Conservation (phyloP, 2,888 invertebrate species). For the Drosophila austrosaltans region DNA sequence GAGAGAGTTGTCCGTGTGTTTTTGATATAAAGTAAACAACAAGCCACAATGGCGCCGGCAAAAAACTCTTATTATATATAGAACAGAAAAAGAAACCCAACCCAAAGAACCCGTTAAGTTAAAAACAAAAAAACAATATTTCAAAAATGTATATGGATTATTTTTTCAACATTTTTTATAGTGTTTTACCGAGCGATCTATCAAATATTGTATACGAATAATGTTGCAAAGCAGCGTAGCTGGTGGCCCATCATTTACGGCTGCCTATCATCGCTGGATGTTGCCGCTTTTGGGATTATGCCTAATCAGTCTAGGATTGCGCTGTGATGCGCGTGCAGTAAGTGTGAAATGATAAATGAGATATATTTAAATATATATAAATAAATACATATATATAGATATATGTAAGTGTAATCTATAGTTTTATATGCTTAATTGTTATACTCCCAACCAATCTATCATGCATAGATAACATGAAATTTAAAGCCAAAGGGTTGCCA, state of each 20-base stretch:
- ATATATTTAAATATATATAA: too few relatives aligned
- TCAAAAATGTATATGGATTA: constrained; percentile 4
- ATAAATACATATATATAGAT: too few relatives aligned
- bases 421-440: too few relatives aligned
- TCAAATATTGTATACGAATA: constrained; percentile 11
- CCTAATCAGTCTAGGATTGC: constrained; percentile 62
- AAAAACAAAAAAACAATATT: not conserved
- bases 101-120: not conserved
- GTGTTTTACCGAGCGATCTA: constrained; percentile 10
- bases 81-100: constrained; percentile 17
- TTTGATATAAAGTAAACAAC: constrained; percentile 67
- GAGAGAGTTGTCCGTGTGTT: constrained; percentile 11
- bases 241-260: not conserved
- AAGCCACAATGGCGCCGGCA: constrained; percentile 65
- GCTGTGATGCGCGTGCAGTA: constrained; percentile 81
- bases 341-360: constrained; percentile 49
- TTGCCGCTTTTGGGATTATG: constrained; percentile 70
- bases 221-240: constrained; percentile 34
- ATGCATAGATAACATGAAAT: too few relatives aligned
- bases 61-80: constrained; percentile 33
- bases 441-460: too few relatives aligned
- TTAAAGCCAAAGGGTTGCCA: not conserved
- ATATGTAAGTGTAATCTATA: too few relatives aligned
- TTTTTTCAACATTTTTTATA: constrained; percentile 18
- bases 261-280: constrained; percentile 44